Evolutionary conservation across 37 sponge, comb jelly and placozoan species (phyloP).

Genomic region (Bolinopsis microptera): DNA sequence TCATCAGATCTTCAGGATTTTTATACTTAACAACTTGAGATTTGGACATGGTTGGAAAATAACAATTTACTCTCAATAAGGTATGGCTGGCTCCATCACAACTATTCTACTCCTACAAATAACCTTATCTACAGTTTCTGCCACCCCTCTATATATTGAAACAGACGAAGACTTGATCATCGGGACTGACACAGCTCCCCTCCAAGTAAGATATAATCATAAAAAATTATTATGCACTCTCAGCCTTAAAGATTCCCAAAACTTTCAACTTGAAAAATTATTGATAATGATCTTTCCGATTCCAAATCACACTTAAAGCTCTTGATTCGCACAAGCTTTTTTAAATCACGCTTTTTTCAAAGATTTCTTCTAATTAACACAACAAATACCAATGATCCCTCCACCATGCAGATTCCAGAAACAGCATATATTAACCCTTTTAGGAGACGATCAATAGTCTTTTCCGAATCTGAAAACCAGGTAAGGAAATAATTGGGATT

Average conservation of each 20-base stretch:
- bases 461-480: background rate
- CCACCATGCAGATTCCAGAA: background rate
- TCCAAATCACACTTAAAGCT: no score
- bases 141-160: background rate
- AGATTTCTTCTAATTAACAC: no score
- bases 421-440: background rate
- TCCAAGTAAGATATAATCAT: background rate
- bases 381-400: background rate
- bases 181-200: background rate
- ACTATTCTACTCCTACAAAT: background rate
- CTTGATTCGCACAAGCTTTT: background rate
- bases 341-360: background rate
- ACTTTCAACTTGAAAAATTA: no score
- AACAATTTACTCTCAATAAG: no score
- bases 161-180: background rate
- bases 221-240: background rate
- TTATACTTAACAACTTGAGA: no score
- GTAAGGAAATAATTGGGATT: no score
- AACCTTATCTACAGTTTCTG: background rate
- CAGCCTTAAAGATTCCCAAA: background rate
- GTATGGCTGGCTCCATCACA: background rate
- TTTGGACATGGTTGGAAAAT: no score
- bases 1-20: no score
- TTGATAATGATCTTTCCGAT: no score
- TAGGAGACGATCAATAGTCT: background rate